Conservation (phyloP, 2,113 vertebrate genomes). For the Petroica traversi region DNA sequence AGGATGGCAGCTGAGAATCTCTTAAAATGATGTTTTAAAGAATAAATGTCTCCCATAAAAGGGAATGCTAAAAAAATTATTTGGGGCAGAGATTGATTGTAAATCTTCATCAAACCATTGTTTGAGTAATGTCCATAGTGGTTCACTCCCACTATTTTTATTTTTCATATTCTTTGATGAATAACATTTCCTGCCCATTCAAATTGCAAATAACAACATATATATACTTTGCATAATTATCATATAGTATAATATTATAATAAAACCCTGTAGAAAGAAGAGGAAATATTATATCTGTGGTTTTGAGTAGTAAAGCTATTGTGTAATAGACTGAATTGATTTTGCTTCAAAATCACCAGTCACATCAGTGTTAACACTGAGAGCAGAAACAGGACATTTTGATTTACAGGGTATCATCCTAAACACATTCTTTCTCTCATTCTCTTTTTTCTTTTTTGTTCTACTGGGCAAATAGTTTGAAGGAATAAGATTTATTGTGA, state of each 20-base stretch:
- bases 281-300: background rate
- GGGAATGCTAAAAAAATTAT: background rate
- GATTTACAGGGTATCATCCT: background rate
- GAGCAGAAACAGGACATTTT: background rate
- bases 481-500: background rate
- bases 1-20: background rate
- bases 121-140: background rate
- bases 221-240: background rate
- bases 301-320: background rate
- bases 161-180: background rate
- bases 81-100: background rate
- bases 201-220: background rate
- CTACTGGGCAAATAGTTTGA: background rate
- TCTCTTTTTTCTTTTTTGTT: background rate
- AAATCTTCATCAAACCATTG: background rate
- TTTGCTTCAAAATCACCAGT: background rate
- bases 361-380: fast-evolving
- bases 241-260: background rate
- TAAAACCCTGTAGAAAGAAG: background rate
- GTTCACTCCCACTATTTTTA: background rate
- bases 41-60: background rate
- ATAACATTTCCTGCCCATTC: background rate
- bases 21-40: background rate
- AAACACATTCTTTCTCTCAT: background rate
- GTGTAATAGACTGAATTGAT: background rate